A percentile compares a stretch with the other conserved stretches of the same genome.
Evolutionary conservation across 2,113 vertebrate species (phyloP).

Genomic region (Epinephelus moara): DNA sequence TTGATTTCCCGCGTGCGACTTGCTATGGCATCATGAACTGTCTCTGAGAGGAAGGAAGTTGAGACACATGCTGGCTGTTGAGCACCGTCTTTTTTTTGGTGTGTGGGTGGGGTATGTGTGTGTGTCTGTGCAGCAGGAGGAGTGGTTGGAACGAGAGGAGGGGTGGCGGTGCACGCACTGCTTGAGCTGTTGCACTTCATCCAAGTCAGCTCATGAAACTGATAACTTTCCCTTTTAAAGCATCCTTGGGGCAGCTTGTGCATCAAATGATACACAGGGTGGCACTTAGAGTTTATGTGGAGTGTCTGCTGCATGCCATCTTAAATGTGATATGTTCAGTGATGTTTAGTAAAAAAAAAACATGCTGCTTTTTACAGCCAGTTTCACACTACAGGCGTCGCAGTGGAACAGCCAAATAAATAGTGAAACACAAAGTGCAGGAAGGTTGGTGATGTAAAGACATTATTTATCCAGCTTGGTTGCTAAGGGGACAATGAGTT

Average conservation of each 20-base stretch:
- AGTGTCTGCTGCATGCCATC: background rate
- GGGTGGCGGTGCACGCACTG: background rate
- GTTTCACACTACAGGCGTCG: background rate
- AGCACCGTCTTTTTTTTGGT: slow-evolving; percentile 20
- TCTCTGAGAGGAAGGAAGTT: slow-evolving; percentile 73
- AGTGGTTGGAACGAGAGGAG: background rate
- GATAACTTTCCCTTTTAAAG: slow-evolving; percentile 20
- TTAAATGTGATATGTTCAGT: background rate
- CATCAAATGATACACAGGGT: background rate
- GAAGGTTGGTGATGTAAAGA: background rate
- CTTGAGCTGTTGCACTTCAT: background rate
- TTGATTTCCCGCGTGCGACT: slow-evolving; percentile 45
- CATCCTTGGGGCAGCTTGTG: background rate
- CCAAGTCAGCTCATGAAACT: slow-evolving; percentile 13
- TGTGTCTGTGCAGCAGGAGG: background rate
- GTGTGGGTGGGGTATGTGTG: slow-evolving; percentile 2
- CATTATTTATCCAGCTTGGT: too few species aligned
- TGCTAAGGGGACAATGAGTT: background rate
- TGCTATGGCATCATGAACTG: slow-evolving; percentile 41
- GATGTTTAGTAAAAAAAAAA: background rate
- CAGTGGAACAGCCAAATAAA: background rate
- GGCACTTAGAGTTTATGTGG: background rate
- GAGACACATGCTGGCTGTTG: slow-evolving; percentile 27
- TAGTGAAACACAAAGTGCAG: background rate
- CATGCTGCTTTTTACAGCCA: background rate